Evolutionary conservation across 2,888 invertebrate species (phyloP), one percentile per base, ranked within the genome.

Genomic region (Dasypolia templi): DNA sequence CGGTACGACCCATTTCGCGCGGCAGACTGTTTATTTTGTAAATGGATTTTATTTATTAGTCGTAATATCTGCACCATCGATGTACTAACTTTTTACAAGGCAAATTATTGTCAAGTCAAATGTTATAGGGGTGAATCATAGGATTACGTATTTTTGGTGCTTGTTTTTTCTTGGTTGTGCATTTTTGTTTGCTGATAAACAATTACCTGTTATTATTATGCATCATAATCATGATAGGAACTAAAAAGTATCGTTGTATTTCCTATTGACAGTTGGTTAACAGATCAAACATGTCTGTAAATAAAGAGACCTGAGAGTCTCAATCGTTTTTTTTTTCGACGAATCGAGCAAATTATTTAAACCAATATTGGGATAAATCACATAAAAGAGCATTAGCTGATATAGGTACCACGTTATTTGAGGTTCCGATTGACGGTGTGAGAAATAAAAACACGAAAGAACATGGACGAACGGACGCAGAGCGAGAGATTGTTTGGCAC

Each of bases 391-490:
- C 39, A 62, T 63, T 75, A 39, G 61, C 51, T 64, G 72, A 74
- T 86, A 74, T 73, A 49, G 35, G 14, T 78, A 83, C 79, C 76
- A 86, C 86, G 87, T 87, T 90, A 89, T 87, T 82, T 79, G 81
- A 81, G 85, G 80, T 81, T 88, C 89, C 89, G 90, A 93, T 93
- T 92, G 92, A 93, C 90, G 91, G 91, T 91, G 89, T 90, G 89
- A 90, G 90, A 92, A 93, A 93, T 92, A 93, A 93, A 94, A 94
- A 94, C 92, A 93, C 91, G 88, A 89, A 88, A 86, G 81, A 69
- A 80, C 73, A 81, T 86, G 79, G 80, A 69, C 88, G 86, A 83
- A 87, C 87, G 88, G 87, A 88, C 91, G 91, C 86, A 89, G 89
- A 85, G 89, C 88, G 87, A 88, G 89, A 90, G 90, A 91, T 90